Evolutionary conservation across 2,888 invertebrate genomes (phyloP).

Genomic region (Leptopilina myrica): DNA sequence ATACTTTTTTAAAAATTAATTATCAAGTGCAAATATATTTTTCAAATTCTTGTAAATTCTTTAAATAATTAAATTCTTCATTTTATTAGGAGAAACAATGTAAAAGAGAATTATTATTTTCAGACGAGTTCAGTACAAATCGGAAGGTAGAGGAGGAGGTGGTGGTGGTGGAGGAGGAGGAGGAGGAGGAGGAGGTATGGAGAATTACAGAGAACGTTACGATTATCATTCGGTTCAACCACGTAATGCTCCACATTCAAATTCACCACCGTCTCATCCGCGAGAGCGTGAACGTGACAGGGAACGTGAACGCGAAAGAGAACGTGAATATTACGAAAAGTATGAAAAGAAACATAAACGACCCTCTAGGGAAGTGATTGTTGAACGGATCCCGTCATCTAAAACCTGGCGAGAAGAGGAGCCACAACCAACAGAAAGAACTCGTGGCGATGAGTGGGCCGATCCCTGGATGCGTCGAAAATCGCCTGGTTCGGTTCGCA

Average conservation of each 20-base stretch:
- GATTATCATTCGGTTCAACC: constrained; percentile 71
- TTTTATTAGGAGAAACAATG: too few relatives aligned
- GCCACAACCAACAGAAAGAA: constrained; percentile 68
- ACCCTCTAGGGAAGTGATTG: constrained; percentile 86
- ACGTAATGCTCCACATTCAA: constrained; percentile 69
- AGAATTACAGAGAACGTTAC: constrained; percentile 71
- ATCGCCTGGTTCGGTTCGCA: constrained; percentile 77
- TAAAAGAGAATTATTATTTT: not conserved
- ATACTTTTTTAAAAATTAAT: too few relatives aligned
- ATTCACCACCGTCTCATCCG: constrained; percentile 70
- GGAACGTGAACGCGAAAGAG: constrained; percentile 69
- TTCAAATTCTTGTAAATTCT: too few relatives aligned
- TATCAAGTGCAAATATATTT: too few relatives aligned
- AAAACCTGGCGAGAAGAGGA: constrained; percentile 75
- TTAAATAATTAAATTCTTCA: too few relatives aligned
- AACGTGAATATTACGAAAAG: constrained; percentile 74
- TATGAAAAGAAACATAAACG: constrained; percentile 77
- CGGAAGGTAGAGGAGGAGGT: constrained; percentile 68
- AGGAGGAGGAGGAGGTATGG: constrained; percentile 58
- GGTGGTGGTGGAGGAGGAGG: constrained; percentile 62
- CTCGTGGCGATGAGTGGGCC: constrained; percentile 92
- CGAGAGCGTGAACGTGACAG: constrained; percentile 69
- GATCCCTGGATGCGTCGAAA: constrained; percentile 95
- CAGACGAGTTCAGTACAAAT: constrained; percentile 74
- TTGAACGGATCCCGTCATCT: constrained; percentile 81